Percentiles rank a stretch among this genome's conserved stretches.
Evolutionary conservation across 2,888 invertebrate species (phyloP).

Genomic region (Catotricha subobsoleta): DNA sequence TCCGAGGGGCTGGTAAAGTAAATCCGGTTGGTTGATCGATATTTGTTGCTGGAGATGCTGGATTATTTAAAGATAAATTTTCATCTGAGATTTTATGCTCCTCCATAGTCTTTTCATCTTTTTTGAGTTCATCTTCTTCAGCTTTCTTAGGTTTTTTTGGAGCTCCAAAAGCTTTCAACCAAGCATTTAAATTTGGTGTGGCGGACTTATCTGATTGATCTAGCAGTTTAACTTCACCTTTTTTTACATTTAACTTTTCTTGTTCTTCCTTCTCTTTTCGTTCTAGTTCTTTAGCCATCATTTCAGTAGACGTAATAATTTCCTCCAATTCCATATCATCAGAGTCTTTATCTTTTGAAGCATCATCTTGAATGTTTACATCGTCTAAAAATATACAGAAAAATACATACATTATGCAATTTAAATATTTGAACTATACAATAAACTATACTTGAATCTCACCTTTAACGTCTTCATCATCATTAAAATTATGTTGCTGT

Average conservation of each 20-base stretch:
- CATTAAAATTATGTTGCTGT: constrained; percentile 45
- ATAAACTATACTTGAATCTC: not conserved
- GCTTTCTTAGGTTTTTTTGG: constrained; percentile 55
- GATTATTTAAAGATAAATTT: constrained; percentile 6
- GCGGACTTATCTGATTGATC: constrained; percentile 36
- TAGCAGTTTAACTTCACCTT: constrained; percentile 13
- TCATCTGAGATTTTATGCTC: constrained; percentile 12
- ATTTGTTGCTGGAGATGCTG: constrained; percentile 10
- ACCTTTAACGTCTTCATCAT: constrained; percentile 14
- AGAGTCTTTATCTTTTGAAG: constrained; percentile 8
- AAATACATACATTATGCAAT: not conserved
- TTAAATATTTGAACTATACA: not conserved
- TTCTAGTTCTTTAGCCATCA: constrained; percentile 9
- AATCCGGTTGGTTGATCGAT: constrained; percentile 22
- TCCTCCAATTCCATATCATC: constrained; percentile 12
- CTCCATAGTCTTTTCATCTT: not conserved
- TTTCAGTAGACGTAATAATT: constrained; percentile 10
- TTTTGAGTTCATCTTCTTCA: constrained; percentile 32
- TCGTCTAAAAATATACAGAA: not conserved
- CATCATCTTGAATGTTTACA: not conserved
- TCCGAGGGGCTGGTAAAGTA: constrained; percentile 30
- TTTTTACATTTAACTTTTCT: constrained; percentile 16
- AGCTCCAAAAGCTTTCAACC: constrained; percentile 83
- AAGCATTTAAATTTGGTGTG: constrained; percentile 73
- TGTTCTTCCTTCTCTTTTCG: constrained; percentile 13